These are phyloP conservation scores for Oasisia sp. DNA, from an alignment of 2,888 invertebrate species.

Conservation along the genomic window DNA sequence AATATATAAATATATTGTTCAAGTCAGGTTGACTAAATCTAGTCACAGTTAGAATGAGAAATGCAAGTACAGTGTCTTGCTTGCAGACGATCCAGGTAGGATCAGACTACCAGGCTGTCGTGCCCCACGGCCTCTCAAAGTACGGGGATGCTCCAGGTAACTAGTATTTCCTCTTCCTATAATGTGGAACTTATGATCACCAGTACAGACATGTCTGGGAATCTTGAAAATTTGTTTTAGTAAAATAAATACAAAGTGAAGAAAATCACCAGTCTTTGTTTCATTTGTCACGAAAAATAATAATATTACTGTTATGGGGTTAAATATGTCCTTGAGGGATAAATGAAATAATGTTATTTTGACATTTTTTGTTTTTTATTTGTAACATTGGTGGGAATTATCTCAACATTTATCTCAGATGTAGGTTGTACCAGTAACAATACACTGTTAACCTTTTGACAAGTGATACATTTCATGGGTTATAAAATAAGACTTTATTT, in stretches of 20 bases:
- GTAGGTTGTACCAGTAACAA: neutral
- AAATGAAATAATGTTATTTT: neutral
- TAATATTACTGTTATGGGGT: neutral
- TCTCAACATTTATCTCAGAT: neutral
- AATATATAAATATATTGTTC: no score
- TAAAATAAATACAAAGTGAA: neutral
- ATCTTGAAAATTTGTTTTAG: neutral
- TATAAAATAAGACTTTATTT: neutral
- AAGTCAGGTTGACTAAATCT: no score
- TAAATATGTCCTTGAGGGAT: neutral
- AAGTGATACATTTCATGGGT: no score
- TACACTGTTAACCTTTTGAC: neutral
- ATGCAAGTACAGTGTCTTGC: neutral
- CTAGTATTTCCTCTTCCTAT: neutral
- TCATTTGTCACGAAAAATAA: no score
- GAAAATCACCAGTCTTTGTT: neutral
- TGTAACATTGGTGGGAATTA: neutral
- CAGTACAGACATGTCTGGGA: neutral
- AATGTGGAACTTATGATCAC: neutral
- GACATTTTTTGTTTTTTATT: neutral
- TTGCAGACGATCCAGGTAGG: conserved; percentile 91
- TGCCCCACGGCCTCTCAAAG: conserved; percentile 89
- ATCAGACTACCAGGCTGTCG: conserved; percentile 89
- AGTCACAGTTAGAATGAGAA: neutral
- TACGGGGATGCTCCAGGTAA: conserved; percentile 84